Conservation (phyloP, 2,888 invertebrate species). For the Agrochola lychnidis region DNA sequence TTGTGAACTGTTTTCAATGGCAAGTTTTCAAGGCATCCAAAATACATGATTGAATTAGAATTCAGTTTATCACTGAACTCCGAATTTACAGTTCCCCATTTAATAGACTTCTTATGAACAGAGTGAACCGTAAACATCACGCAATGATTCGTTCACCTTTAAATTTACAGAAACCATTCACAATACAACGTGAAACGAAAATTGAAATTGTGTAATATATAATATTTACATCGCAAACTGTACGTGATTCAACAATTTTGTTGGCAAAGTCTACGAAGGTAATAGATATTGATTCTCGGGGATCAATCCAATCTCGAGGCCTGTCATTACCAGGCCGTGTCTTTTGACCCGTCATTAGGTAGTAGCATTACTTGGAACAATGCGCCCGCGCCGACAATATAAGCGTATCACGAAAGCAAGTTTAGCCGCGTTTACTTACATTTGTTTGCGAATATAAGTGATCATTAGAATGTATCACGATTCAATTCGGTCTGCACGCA, state of each 20-base stretch:
- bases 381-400: slow-evolving; percentile 66
- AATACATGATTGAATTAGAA: slow-evolving; percentile 36
- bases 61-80: slow-evolving; percentile 27
- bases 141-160: slow-evolving; percentile 68
- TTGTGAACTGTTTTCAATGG: not conserved
- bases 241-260: slow-evolving; percentile 78
- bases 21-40: not conserved
- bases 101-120: slow-evolving; percentile 44
- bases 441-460: slow-evolving; percentile 74
- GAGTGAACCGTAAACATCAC: slow-evolving; percentile 59
- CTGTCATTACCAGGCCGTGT: slow-evolving; percentile 86
- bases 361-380: slow-evolving; percentile 72
- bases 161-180: slow-evolving; percentile 60
- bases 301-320: slow-evolving; percentile 76
- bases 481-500: slow-evolving; percentile 73
- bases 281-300: slow-evolving; percentile 80
- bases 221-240: slow-evolving; percentile 74
- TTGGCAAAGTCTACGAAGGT: slow-evolving; percentile 64
- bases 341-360: slow-evolving; percentile 83
- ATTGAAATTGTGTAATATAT: slow-evolving; percentile 77
- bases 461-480: slow-evolving; percentile 81
- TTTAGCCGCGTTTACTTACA: slow-evolving; percentile 77
- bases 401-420: slow-evolving; percentile 74
- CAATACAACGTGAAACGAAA: slow-evolving; percentile 68
- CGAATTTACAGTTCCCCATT: slow-evolving; percentile 51